Conservation (phyloP, 2,113 vertebrate species). For the Archocentrus centrarchus region DNA sequence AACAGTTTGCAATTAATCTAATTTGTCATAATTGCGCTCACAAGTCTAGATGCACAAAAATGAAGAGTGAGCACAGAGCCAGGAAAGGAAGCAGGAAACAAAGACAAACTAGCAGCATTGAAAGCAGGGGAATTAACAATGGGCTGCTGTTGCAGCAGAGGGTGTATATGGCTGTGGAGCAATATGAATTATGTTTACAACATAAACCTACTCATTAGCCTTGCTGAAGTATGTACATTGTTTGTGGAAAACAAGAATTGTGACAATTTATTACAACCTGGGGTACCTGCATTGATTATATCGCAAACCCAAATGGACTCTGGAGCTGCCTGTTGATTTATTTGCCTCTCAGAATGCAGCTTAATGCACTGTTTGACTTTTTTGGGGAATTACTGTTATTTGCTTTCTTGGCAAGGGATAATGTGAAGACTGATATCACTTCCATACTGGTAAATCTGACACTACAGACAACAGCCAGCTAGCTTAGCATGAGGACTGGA, state of each 20-base stretch:
- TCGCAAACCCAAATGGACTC: background rate
- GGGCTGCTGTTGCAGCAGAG: background rate
- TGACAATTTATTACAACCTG: background rate
- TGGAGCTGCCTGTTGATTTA: slow-evolving; percentile 17
- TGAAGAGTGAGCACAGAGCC: background rate
- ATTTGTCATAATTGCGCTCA: slow-evolving; percentile 41
- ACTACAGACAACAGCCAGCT: background rate
- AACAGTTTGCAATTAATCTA: slow-evolving; percentile 42
- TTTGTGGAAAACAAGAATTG: slow-evolving; percentile 18
- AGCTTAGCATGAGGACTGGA: background rate
- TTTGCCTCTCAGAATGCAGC: background rate
- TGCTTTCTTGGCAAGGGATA: background rate
- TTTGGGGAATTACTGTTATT: background rate
- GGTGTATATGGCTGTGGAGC: background rate
- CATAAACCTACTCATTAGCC: background rate
- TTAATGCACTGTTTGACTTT: slow-evolving; percentile 7
- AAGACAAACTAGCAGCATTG: slow-evolving; percentile 2
- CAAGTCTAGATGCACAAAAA: slow-evolving; percentile 29
- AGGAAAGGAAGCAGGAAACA: slow-evolving; percentile 25
- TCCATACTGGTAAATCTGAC: background rate
- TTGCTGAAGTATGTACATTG: background rate
- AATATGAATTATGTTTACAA: background rate
- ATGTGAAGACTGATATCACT: background rate
- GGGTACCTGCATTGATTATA: background rate
- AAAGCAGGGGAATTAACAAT: slow-evolving; percentile 7